These are phyloP conservation scores for Misgurnus anguillicaudatus DNA, from an alignment of 2,113 vertebrate species.

Conservation along the genomic window DNA sequence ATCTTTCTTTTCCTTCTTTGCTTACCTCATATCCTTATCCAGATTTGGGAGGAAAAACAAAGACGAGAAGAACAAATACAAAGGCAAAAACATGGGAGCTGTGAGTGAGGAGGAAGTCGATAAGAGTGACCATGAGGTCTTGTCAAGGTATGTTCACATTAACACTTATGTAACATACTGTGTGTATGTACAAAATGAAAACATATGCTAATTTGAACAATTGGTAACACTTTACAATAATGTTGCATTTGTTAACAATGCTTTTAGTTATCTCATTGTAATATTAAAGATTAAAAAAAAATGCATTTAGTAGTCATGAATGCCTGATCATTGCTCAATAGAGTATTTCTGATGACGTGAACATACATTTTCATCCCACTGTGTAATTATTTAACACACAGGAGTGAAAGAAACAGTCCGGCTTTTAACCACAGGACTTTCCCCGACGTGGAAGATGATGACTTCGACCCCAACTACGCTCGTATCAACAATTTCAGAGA, in stretches of 20 bases:
- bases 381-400: constrained; percentile 54
- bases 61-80: constrained; percentile 79
- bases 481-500: constrained; percentile 87
- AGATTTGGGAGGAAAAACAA: constrained; percentile 96
- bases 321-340: too few species aligned
- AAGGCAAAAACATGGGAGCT: constrained; percentile 66
- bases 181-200: too few species aligned
- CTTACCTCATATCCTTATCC: constrained; percentile 31
- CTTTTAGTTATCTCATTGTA: not conserved
- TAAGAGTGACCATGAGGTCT: constrained; percentile 70
- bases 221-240: too few species aligned
- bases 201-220: too few species aligned
- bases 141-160: constrained; percentile 44
- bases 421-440: constrained; percentile 41
- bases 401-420: constrained; percentile 67
- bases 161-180: not conserved
- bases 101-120: constrained; percentile 85
- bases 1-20: not conserved
- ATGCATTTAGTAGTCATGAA: not conserved
- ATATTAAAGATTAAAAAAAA: not conserved
- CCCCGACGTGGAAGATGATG: constrained; percentile 86
- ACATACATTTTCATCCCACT: not conserved
- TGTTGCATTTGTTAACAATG: too few species aligned
- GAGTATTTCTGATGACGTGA: not conserved
- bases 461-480: constrained; percentile 90